Conservation (phyloP, 2,888 invertebrate genomes). For the Eristalis arbustorum region DNA sequence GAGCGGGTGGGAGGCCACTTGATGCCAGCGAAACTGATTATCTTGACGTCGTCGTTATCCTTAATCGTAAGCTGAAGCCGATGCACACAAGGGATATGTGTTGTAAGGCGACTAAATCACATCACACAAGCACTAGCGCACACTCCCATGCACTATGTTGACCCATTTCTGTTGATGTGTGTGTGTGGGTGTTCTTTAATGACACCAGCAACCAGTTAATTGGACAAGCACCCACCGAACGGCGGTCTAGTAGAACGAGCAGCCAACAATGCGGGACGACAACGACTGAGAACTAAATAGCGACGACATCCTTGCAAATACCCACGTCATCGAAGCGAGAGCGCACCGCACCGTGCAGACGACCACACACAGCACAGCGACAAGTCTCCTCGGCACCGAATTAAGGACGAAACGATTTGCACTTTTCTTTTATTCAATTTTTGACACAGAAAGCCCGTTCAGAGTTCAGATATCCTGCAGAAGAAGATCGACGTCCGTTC, state of each 20-base stretch:
- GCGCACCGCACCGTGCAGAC: neutral
- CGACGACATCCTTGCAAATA: slow-evolving; percentile 32
- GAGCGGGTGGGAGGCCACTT: slow-evolving; percentile 44
- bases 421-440: neutral
- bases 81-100: slow-evolving; percentile 2
- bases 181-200: neutral
- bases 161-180: slow-evolving; percentile 38
- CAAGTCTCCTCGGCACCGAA: slow-evolving; percentile 15
- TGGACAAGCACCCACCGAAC: slow-evolving; percentile 8
- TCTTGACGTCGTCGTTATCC: slow-evolving; percentile 56
- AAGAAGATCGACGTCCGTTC: neutral
- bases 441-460: slow-evolving; percentile 23
- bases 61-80: slow-evolving; percentile 33
- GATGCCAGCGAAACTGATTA: slow-evolving; percentile 45
- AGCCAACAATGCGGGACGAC: slow-evolving; percentile 40
- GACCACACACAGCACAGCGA: slow-evolving; percentile 9
- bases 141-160: slow-evolving; percentile 14
- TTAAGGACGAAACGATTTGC: slow-evolving; percentile 59
- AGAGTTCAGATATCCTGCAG: neutral
- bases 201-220: slow-evolving; percentile 50
- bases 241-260: slow-evolving; percentile 10
- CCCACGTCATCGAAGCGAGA: neutral
- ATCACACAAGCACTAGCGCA: slow-evolving; percentile 40
- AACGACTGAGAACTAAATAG: slow-evolving; percentile 49
- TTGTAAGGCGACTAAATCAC: slow-evolving; percentile 15